These are phyloP conservation scores for Enteromius treurensis DNA, from an alignment of 2,797 vertebrate species.

Conservation along the genomic window DNA sequence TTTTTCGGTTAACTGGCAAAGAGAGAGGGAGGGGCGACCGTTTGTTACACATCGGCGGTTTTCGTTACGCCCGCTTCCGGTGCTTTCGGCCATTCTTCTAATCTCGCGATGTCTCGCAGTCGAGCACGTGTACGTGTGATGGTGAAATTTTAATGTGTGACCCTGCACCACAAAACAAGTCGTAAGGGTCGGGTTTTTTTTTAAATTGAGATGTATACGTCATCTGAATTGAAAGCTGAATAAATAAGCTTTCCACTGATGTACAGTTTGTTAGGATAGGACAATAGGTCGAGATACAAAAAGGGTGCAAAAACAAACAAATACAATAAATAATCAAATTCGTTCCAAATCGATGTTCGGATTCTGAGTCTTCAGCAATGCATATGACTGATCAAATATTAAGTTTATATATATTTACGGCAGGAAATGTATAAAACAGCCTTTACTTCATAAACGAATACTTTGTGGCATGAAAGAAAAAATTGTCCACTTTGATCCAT, in stretches of 20 bases:
- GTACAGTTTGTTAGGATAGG: neutral
- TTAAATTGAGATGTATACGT: fast-evolving
- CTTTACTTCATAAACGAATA: neutral
- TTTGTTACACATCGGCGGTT: conserved; percentile 28
- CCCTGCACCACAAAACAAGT: neutral
- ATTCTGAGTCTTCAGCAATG: too few relatives aligned
- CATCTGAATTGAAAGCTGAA: neutral
- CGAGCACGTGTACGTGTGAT: conserved; percentile 13
- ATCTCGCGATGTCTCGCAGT: conserved; percentile 8
- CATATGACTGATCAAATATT: too few relatives aligned
- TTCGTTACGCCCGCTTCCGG: conserved; percentile 16
- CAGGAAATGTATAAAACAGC: too few relatives aligned
- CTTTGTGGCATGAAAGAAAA: neutral
- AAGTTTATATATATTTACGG: too few relatives aligned
- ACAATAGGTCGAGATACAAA: too few relatives aligned
- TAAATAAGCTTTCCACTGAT: neutral
- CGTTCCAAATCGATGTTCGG: too few relatives aligned
- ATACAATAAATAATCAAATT: too few relatives aligned
- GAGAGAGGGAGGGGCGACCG: neutral
- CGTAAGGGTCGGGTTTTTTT: neutral
- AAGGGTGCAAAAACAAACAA: too few relatives aligned
- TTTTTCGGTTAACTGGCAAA: conserved; percentile 57
- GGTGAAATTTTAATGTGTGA: neutral
- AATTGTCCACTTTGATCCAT: neutral
- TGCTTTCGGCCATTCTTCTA: neutral